These are phyloP conservation scores for Heterochromis multidens DNA, from an alignment of 2,113 vertebrate genomes.

Conservation along the genomic window DNA sequence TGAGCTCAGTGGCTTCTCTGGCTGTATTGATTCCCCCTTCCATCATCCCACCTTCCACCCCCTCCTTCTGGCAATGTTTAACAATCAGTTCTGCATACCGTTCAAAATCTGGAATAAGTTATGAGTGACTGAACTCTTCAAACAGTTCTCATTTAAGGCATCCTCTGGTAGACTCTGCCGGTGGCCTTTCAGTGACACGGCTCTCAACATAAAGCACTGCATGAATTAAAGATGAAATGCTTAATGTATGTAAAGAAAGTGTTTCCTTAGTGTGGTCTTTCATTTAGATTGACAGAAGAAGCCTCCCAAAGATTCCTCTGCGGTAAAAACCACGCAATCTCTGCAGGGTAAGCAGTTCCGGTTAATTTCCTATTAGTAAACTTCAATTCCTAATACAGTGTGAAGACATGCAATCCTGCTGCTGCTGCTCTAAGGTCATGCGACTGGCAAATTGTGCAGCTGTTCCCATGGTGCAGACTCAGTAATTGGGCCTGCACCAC, in stretches of 20 bases:
- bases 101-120: constrained; percentile 32
- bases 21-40: constrained; percentile 41
- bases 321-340: neutral
- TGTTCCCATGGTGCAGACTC: constrained; percentile 15
- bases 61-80: constrained; percentile 1
- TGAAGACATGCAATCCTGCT: neutral
- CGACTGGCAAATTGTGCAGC: constrained; percentile 33
- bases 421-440: constrained; percentile 18
- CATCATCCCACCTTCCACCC: neutral
- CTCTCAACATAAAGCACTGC: neutral
- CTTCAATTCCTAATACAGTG: constrained; percentile 7
- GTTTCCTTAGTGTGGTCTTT: neutral
- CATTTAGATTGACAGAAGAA: neutral
- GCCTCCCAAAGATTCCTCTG: neutral
- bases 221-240: constrained; percentile 1
- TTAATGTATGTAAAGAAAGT: neutral
- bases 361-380: neutral
- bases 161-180: neutral
- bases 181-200: neutral
- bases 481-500: constrained; percentile 50
- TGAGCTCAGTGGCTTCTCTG: constrained; percentile 20
- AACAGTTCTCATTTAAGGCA: neutral
- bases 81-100: constrained; percentile 27
- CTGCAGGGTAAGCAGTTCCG: neutral
- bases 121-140: constrained; percentile 6